Evolutionary conservation across 2,888 invertebrate species (phyloP), one percentile per base, ranked within the genome.

Genomic region (Hoplodrina ambigua): DNA sequence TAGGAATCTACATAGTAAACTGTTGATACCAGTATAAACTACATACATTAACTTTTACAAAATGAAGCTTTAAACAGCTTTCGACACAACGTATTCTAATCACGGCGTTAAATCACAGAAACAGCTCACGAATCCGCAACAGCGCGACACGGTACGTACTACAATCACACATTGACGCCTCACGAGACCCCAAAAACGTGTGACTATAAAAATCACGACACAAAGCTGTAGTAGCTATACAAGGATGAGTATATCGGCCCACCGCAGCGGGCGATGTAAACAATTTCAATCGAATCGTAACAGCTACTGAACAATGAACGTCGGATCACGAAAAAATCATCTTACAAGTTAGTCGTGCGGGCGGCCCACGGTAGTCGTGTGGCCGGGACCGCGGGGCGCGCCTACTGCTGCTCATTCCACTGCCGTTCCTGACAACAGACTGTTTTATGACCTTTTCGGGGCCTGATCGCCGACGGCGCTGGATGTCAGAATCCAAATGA

Each of bases 301-400:
- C 93, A 91, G 94, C 94, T 94, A 92, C 94, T 87, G 94, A 95
- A 96, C 95, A 96, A 96, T 95, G 95, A 94, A 90, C 92, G 89
- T 89, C 86, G 87, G 94, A 95, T 96, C 95, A 96, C 95, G 95
- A 95, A 96, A 95, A 95, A 95, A 95, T 94, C 92, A 94, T 95
- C 93, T 87, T 94, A 95, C 95, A 96, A 91, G 94, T 81, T 85
- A 88, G 86, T 96, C 95, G 95, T 96, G 95, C 89, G 88, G 88
- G 66, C 84, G 85, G 79, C 89, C 87, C 92, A 87, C 85, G 91
- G 94, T 91, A 93, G 94, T 94, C 95, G 94, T 94, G 94, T 93
- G 79, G 66, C 64, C 76, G 71, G 72, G 67, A 74, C 61, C 64
- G 75, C 61, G 74, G 76, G 82, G 68, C 72, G 63, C 66, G 61